Evolutionary conservation across 2,888 invertebrate genomes (phyloP), one percentile per base, ranked within the genome.

Genomic region (Hololepta plana): DNA sequence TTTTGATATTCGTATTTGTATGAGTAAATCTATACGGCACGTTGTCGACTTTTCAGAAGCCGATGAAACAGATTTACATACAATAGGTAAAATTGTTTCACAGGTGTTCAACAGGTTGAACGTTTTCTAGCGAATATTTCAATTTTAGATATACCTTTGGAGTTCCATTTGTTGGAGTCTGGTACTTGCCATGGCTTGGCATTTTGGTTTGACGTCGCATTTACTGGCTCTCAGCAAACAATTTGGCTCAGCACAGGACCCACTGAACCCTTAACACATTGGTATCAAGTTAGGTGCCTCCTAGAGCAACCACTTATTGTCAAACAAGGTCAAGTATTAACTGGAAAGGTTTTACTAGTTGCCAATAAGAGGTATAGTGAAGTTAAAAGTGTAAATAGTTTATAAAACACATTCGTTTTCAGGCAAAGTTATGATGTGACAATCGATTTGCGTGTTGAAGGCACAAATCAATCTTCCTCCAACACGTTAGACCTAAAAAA

Each of bases 201-300:
- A 10, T 96, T 98, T 60, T 98, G 98, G 96, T 98, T 98, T 53
- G 95, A 98, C 59, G 95, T 96, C 12, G 79, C 93, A 37, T 96
- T 98, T 57, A 73, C 82, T 31, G 95, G 96, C 17, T 72, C 72
- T 23, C 72, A 72, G 32, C 80, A 87, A 46, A 80, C 85, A 32
- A 79, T 96, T 30, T 96, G 96, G 95, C 56, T 98, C 15, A 95
- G 95, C 4, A 98, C 98, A 4, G 79, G 95, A 1, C 96, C 96
- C 0, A 95, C 95, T 3, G 95, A 96, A 51, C 91, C 95, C 1
- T 60, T 98, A 11, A 98, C 96, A 14, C 96, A 98, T 55, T 98
- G 96, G 98, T 96, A 98, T 56, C 95, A 96, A 60, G 95, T 96
- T 2, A 71, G 96, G 15, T 98, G 96, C 53, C 64, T 98, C 34